Evolutionary conservation across 2,113 vertebrate genomes (phyloP), one percentile per base, ranked within the genome.

Genomic region (Poeciliopsis occidentalis): DNA sequence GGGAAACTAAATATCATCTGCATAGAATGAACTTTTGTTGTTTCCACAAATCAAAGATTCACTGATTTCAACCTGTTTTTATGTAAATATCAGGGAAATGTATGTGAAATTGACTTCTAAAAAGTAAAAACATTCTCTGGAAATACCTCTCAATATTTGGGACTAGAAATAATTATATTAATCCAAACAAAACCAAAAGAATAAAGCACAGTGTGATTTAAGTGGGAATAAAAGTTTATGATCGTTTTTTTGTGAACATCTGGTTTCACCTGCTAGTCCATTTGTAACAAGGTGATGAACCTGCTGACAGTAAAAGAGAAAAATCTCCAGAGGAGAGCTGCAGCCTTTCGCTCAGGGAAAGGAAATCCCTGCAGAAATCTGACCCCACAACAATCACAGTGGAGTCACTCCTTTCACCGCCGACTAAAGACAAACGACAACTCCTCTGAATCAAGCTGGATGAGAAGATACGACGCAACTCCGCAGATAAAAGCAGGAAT

Each of bases 401-500:
- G 62, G 65, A 84, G 62, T 57, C n/a, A 63, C 63, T 72, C 4
- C 4, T 81, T 83, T 74, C 70, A 71, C 61, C 24, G 57, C 51
- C 8, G 3, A 71, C 24, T 68, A n/a, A 73, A 71, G 75, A 80
- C 24, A 61, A 87, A 83, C 31, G 3, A n/a, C 64, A 12, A n/a
- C 44, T 69, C 68, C 57, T 66, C 27, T 57, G 63, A 66, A 80
- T 78, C 72, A 29, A 63, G 3, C 51, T n/a, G 30, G 69, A 31
- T 24, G 63, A 73, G 67, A 79, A 39, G 80, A 82, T 75, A 60
- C 41, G 78, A 78, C 37, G 27, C 26, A 69, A 78, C 66, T 76
- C 32, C 13, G 74, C 74, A 85, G 60, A 78, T 83, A 77, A 67
- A 81, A 81, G 83, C 76, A 76, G 75, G 84, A 89, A 85, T 88